Conservation (phyloP, 2,797 vertebrate species). For the Manis pentadactyla region DNA sequence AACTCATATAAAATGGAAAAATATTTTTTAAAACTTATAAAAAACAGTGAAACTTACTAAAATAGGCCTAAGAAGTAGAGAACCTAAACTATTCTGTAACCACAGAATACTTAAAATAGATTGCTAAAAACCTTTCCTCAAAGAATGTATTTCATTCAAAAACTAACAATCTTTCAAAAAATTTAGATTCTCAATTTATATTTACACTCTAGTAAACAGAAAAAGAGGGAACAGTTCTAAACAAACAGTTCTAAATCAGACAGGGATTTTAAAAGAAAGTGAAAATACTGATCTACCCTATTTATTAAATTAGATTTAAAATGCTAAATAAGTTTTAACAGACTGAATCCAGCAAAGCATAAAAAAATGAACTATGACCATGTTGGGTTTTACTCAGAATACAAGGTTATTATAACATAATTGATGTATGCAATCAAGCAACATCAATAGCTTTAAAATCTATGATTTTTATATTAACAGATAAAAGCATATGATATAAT, state of each 20-base stretch:
- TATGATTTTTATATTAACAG: neutral
- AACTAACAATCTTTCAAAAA: neutral
- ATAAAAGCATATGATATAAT: neutral
- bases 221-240: neutral
- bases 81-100: neutral
- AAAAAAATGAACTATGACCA: neutral
- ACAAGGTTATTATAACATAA: neutral
- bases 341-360: neutral
- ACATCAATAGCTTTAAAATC: neutral
- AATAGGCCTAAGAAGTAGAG: neutral
- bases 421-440: neutral
- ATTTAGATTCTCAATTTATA: neutral
- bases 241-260: neutral
- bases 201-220: neutral
- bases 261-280: neutral
- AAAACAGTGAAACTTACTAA: neutral
- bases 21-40: neutral
- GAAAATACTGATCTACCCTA: neutral
- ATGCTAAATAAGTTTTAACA: neutral
- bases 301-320: constrained; percentile 7
- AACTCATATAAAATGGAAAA: neutral
- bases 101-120: neutral
- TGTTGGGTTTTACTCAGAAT: neutral
- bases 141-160: neutral
- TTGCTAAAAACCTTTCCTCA: neutral